Evolutionary conservation across 1,140 invertebrate genomes (phyloP).

Genomic region (Latrodectus geometricus): DNA sequence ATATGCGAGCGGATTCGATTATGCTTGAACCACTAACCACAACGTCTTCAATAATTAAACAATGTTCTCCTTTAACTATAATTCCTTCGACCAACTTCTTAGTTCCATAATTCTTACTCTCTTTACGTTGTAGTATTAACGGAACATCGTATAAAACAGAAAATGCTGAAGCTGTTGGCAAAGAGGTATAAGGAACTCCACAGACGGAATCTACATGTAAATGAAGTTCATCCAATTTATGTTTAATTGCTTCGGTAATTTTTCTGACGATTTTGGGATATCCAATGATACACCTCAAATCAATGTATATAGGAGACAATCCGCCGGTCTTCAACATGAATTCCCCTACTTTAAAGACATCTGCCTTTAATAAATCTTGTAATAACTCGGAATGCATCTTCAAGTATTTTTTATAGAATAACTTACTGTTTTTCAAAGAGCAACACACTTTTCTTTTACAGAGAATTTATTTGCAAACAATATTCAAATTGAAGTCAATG

Average conservation of each 20-base stretch:
- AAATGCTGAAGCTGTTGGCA: slow-evolving; percentile 89
- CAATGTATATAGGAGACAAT: slow-evolving; percentile 94
- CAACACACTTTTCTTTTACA: too few species aligned
- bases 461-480: too few species aligned
- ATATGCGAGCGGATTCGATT: slow-evolving; percentile 82
- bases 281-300: slow-evolving; percentile 89
- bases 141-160: slow-evolving; percentile 70
- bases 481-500: too few species aligned
- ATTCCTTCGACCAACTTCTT: slow-evolving; percentile 95
- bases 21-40: slow-evolving; percentile 95
- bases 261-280: slow-evolving; percentile 74
- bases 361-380: slow-evolving; percentile 69
- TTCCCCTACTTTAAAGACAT: slow-evolving; percentile 90
- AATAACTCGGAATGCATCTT: too few species aligned
- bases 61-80: slow-evolving; percentile 81
- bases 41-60: slow-evolving; percentile 93
- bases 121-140: slow-evolving; percentile 78
- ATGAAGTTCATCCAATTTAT: slow-evolving; percentile 15
- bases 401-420: too few species aligned
- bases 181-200: slow-evolving; percentile 96
- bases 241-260: slow-evolving; percentile 72
- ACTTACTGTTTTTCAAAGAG: too few species aligned
- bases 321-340: slow-evolving; percentile 93
- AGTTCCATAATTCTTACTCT: slow-evolving; percentile 92
- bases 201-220: slow-evolving; percentile 78